Percentiles rank a stretch among this genome's conserved stretches.
Conservation (phyloP, 2,113 vertebrate species). For the Mus spicilegus region DNA sequence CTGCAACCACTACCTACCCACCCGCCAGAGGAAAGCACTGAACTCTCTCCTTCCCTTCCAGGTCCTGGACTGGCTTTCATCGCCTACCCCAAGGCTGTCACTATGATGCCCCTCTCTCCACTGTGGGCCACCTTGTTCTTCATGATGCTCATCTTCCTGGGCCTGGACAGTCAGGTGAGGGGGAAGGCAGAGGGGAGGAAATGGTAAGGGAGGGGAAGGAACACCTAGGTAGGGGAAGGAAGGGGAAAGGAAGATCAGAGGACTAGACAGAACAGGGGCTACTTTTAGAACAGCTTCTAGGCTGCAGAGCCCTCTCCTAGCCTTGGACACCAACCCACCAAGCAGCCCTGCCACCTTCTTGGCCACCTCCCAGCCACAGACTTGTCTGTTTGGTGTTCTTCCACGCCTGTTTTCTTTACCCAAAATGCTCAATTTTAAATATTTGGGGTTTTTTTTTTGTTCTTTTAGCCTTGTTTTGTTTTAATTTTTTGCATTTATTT, state of each 20-base stretch:
- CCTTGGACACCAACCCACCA: too few species aligned
- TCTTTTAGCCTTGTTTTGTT: background rate
- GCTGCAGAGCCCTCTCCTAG: background rate
- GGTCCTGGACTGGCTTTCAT: conserved; percentile 98
- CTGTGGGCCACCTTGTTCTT: conserved; percentile 98
- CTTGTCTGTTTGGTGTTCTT: background rate
- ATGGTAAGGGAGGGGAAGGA: conserved; percentile 60
- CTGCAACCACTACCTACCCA: background rate
- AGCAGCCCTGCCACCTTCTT: too few species aligned
- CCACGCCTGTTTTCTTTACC: background rate
- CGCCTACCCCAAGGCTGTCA: conserved; percentile 98
- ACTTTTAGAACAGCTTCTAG: background rate
- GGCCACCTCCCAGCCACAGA: background rate
- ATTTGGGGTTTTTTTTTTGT: background rate
- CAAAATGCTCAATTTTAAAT: background rate
- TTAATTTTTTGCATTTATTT: background rate
- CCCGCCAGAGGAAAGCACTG: background rate
- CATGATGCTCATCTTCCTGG: conserved; percentile 99
- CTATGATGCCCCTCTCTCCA: conserved; percentile 99
- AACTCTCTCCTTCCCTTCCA: conserved; percentile 78
- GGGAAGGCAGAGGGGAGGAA: background rate
- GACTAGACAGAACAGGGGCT: background rate
- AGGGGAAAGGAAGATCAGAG: background rate
- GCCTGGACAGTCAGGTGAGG: conserved; percentile 97
- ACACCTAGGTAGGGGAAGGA: conserved; percentile 91